Evolutionary conservation across 2,797 vertebrate species (phyloP).

Genomic region (Aeoliscus strigatus): DNA sequence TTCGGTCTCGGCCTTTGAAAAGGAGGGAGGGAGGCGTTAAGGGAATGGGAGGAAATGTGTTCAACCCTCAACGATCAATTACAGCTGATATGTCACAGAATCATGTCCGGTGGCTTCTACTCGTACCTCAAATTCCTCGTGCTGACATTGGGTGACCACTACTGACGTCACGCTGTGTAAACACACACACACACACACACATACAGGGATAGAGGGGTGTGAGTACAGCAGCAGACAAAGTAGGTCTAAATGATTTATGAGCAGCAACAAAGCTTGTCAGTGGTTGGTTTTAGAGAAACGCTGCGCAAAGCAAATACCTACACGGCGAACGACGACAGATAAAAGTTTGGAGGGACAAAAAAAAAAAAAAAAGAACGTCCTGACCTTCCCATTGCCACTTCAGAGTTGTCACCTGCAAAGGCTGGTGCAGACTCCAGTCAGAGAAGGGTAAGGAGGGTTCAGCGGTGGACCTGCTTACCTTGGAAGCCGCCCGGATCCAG

Average conservation of each 20-base stretch:
- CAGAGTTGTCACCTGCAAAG: conserved; percentile 14
- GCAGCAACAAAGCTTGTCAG: conserved; percentile 47
- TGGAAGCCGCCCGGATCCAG: too few species aligned
- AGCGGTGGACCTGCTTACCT: too few species aligned
- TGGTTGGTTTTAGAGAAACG: conserved; percentile 64
- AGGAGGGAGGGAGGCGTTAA: conserved; percentile 16
- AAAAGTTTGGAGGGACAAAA: conserved; percentile 18
- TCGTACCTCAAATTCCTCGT: conserved; percentile 17
- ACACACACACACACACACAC: conserved; percentile 4
- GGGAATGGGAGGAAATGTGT: conserved; percentile 16
- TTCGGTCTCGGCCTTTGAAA: conserved; percentile 27
- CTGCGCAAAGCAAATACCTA: conserved; percentile 50
- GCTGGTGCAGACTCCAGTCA: too few species aligned
- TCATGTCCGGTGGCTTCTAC: conserved; percentile 7
- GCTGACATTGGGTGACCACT: too few species aligned
- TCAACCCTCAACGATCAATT: conserved; percentile 34
- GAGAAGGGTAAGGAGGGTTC: too few species aligned
- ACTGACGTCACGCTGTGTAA: too few species aligned
- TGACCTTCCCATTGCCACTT: conserved; percentile 13
- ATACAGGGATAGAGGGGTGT: conserved; percentile 11
- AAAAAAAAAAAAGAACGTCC: conserved; percentile 6
- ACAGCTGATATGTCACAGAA: conserved; percentile 20
- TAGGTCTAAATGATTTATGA: conserved; percentile 63
- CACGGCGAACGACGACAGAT: conserved; percentile 42
- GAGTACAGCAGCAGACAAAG: conserved; percentile 46